Conservation (phyloP, 2,888 invertebrate species). For the Trilocha varians region DNA sequence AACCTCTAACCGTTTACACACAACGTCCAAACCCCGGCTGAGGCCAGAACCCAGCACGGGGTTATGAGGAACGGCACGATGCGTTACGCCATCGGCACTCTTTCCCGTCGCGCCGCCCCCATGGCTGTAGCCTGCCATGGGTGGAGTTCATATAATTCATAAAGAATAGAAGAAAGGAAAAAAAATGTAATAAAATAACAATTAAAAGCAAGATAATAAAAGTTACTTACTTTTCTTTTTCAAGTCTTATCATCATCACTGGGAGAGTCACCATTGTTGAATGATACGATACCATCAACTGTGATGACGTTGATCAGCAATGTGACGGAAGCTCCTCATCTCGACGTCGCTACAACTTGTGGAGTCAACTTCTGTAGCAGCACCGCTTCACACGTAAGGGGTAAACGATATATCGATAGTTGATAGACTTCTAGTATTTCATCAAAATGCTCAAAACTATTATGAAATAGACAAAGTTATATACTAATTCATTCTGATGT, state of each 20-base stretch:
- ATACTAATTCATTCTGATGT: too few relatives aligned
- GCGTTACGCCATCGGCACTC: too few relatives aligned
- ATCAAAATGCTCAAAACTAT: background rate
- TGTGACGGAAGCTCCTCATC: conserved; percentile 25
- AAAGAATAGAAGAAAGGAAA: too few relatives aligned
- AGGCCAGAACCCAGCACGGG: too few relatives aligned
- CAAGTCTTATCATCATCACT: conserved; percentile 57
- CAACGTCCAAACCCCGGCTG: too few relatives aligned
- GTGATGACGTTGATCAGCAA: conserved; percentile 26
- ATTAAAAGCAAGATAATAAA: background rate
- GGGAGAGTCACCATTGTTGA: conserved; percentile 33
- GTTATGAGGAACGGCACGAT: too few relatives aligned
- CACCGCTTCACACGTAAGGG: conserved; percentile 49
- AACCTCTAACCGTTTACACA: too few relatives aligned
- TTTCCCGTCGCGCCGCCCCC: too few relatives aligned
- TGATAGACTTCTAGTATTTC: background rate
- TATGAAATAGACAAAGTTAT: too few relatives aligned
- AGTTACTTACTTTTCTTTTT: conserved; percentile 7
- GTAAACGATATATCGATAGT: background rate
- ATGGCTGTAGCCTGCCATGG: too few relatives aligned
- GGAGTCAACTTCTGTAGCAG: conserved; percentile 83
- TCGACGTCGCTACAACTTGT: conserved; percentile 74
- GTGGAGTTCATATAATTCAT: too few relatives aligned
- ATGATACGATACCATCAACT: conserved; percentile 27
- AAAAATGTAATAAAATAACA: too few relatives aligned